Percentiles rank a stretch among this genome's conserved stretches.
These are phyloP conservation scores for Lophura nycthemera DNA, from an alignment of 2,113 vertebrate species.

Conservation along the genomic window DNA sequence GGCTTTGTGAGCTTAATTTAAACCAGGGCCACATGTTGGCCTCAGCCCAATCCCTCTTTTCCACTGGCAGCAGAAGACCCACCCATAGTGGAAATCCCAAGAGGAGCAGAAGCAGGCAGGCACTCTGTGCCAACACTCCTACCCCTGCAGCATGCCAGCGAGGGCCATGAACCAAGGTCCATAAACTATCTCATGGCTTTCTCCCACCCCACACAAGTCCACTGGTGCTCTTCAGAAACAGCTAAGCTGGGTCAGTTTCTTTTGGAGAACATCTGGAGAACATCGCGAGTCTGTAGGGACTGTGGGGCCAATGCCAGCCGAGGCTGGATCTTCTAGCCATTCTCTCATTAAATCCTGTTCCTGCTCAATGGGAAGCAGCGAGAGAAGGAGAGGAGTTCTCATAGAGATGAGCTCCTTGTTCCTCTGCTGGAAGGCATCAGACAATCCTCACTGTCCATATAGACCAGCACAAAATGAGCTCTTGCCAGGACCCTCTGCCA, in stretches of 20 bases:
- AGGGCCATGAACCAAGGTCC: background rate
- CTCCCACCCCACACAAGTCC: background rate
- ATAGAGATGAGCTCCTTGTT: background rate
- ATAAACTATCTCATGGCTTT: background rate
- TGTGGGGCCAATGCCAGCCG: background rate
- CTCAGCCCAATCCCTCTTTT: background rate
- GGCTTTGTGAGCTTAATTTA: background rate
- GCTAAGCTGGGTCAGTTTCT: background rate
- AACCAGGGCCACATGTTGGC: background rate
- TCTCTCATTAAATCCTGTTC: background rate
- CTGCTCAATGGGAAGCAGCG: background rate
- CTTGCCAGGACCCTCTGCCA: background rate
- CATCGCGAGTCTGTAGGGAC: background rate
- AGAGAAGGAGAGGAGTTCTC: background rate
- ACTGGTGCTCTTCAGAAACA: background rate
- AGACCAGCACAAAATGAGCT: background rate
- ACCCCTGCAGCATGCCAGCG: background rate
- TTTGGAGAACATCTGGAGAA: background rate
- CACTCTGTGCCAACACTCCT: rapidly evolving
- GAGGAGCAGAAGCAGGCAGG: background rate
- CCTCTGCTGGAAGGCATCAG: background rate
- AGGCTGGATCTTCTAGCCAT: background rate
- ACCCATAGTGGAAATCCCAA: background rate
- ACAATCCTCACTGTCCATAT: background rate
- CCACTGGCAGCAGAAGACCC: background rate